Base-by-base conservation (phyloP, 2,113 vertebrate genomes). In the Megaleporinus macrocephalus region DNA sequence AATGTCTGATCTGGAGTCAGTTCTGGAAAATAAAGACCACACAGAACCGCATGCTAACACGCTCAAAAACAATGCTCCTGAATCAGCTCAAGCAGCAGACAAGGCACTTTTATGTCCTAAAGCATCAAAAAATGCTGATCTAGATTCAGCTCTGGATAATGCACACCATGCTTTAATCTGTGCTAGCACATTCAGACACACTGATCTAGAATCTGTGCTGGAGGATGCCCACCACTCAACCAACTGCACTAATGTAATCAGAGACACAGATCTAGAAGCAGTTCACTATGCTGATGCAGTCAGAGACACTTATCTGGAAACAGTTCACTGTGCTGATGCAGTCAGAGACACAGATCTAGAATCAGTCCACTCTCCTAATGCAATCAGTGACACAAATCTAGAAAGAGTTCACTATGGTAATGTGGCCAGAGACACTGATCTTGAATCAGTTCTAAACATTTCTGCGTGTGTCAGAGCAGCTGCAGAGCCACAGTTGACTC, bases 1-100 rank as follows among this genome's bases (percentile, higher is more conserved):
- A 15, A 27, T 76, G 26, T 47, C 27, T 20, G 61, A 78, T 27
- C 74, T 62, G 55, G 73, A 76, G 15, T 76, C 20, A 57, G 20
- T n/a, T 55, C 18, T 5, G 11, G 53, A 55, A 16, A 55, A 55
- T 55, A 55, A 18, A 55, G 53, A 20, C 18, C 53, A 55, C 18
- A 11, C 16, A 16, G 15, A 20, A 55, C 20, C 6, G 5, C 14
- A 9, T 22, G 20, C 55, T n/a, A 15, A 22, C 4, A 5, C 55
- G 6, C 4, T 57, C 18, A 57, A 5, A n/a, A 9, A 57, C 18
- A 5, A 20, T n/a, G 55, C n/a, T 57, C 55, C n/a, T 3, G 55
- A 22, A n/a, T 57, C 55, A n/a, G 55, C 55, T 7, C 22, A 11
- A 11, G 53, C 33, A 36, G 3, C 33, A 36, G 6, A 36, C 33